Base-by-base conservation (phyloP, 2,888 invertebrate species). In the Eucera pruinosa region DNA sequence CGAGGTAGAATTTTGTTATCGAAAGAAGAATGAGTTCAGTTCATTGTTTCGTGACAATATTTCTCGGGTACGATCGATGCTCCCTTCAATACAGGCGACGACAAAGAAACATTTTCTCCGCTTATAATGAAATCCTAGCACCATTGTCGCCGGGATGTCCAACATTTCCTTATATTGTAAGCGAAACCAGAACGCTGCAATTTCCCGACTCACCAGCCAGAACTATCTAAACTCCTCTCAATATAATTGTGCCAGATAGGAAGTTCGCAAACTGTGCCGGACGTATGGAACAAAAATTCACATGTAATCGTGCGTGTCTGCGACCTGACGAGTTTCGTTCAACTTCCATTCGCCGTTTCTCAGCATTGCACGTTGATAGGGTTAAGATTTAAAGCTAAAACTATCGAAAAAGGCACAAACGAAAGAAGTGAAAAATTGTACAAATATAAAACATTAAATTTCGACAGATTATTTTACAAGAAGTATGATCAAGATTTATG, bases 161-260 rank as follows among this genome's bases (percentile, higher is more conserved):
- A 47, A 70, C 64, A 43, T 78, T 70, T 77, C 77, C 77, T 76
- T 78, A 69, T 58, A 55, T 45, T 68, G 64, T 60, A 45, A 76
- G 60, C 77, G 70, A 70, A 78, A 78, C 68, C 69, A 64, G 77
- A 70, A 36, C 77, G 54, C 54, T 13, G 69, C 60, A 60, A 70
- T 77, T 78, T 70, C 64, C 64, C 69, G 77, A 78, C 50, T 60
- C 70, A 50, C 4, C 30, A 30, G 39, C 30, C 54, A 70, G 43
- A 78, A 70, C 77, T 76, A 77, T 76, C 69, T 69, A 36, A 78
- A 78, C 77, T 78, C 77, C 76, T 55, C 69, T 52, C 64, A 33
- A 70, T 77, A 76, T 76, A 78, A 78, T 76, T 77, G 64, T 76
- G 77, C 65, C 77, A 76, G 77, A 78, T 77, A 65, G 77, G 54